Conservation (phyloP, 1,140 invertebrate species). For the Brachionus sp. region DNA sequence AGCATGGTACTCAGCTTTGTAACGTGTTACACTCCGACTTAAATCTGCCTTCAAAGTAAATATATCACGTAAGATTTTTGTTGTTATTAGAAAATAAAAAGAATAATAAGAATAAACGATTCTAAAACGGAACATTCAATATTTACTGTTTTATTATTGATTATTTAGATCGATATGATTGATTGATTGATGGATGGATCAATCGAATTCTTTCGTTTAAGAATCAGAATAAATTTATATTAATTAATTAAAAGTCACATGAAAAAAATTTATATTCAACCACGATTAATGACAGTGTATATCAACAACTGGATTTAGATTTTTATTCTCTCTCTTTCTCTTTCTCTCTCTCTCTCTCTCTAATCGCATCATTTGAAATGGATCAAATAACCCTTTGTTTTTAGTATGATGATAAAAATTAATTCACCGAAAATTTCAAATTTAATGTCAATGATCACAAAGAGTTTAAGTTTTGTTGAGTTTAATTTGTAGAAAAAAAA, state of each 20-base stretch:
- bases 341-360: not conserved
- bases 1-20: slow-evolving; percentile 18
- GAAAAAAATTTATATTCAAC: slow-evolving; percentile 20
- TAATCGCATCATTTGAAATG: slow-evolving; percentile 23
- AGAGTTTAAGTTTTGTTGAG: not conserved
- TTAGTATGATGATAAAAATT: slow-evolving; percentile 10
- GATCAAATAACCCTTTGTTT: slow-evolving; percentile 23
- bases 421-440: slow-evolving; percentile 16
- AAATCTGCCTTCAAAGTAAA: slow-evolving; percentile 36
- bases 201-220: slow-evolving; percentile 15
- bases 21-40: not conserved
- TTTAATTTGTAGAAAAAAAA: not conserved
- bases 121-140: slow-evolving; percentile 22
- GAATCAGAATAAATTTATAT: slow-evolving; percentile 34
- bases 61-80: slow-evolving; percentile 25
- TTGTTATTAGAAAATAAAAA: not conserved
- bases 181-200: slow-evolving; percentile 40
- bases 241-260: slow-evolving; percentile 34
- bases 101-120: not conserved
- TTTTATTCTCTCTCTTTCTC: not conserved
- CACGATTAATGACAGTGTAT: slow-evolving; percentile 5
- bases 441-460: not conserved
- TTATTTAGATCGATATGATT: slow-evolving; percentile 33
- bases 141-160: slow-evolving; percentile 21
- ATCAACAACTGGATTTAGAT: slow-evolving; percentile 12